Conservation (phyloP, 1,140 invertebrate genomes). For the Choristoneura fumiferana region DNA sequence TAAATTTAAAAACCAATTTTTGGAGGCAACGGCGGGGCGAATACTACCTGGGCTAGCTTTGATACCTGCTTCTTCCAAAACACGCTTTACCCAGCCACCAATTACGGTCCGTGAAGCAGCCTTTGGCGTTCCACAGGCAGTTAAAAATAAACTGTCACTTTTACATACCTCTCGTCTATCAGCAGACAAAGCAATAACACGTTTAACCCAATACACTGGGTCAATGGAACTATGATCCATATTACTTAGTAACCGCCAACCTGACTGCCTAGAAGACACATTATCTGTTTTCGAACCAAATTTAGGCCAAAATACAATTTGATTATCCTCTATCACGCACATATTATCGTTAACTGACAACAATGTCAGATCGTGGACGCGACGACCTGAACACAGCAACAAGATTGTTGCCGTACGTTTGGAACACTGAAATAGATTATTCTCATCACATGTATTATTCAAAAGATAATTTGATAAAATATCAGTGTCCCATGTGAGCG, state of each 20-base stretch:
- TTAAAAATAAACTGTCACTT: neutral
- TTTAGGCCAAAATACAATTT: neutral
- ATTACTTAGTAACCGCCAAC: neutral
- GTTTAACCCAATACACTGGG: no score
- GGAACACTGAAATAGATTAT: neutral
- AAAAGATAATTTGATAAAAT: neutral
- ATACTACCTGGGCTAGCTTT: neutral
- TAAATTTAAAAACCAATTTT: neutral
- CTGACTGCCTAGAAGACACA: neutral
- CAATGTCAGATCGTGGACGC: neutral
- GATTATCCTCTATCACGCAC: neutral
- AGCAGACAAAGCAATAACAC: neutral
- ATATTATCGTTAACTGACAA: neutral
- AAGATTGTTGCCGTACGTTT: neutral
- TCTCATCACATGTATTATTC: neutral
- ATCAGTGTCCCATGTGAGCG: neutral
- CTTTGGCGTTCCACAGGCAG: neutral
- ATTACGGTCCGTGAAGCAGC: neutral
- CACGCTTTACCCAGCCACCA: neutral
- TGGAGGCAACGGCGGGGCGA: neutral
- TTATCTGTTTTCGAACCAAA: conserved; percentile 4
- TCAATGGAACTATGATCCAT: neutral
- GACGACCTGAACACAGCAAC: neutral
- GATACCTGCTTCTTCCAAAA: neutral
- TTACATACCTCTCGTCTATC: neutral